A percentile compares a stretch with the other conserved stretches of the same genome.
Conservation (phyloP, 2,797 vertebrate genomes). For the Siniperca obscura region DNA sequence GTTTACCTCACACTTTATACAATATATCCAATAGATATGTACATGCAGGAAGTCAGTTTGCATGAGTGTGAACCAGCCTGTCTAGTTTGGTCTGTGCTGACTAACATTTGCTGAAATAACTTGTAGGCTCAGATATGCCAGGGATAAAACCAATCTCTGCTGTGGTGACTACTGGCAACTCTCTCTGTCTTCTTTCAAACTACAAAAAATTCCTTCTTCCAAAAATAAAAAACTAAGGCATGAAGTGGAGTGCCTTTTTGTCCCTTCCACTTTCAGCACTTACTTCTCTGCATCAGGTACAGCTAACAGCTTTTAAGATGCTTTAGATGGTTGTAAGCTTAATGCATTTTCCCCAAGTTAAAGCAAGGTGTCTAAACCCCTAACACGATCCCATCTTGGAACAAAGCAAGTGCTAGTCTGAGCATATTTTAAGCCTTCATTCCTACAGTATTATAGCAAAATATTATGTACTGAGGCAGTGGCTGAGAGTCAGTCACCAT, state of each 20-base stretch:
- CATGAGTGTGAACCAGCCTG: background rate
- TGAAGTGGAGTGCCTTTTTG: background rate
- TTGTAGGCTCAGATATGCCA: background rate
- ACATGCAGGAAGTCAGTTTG: background rate
- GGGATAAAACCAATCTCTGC: constrained; percentile 28
- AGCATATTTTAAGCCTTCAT: background rate
- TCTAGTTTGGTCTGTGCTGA: constrained; percentile 28
- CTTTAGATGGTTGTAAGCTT: background rate
- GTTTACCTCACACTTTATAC: background rate
- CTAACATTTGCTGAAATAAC: constrained; percentile 35
- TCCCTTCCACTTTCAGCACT: background rate
- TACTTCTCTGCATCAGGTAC: constrained; percentile 12
- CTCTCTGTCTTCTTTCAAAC: background rate
- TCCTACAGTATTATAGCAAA: background rate
- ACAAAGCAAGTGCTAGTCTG: background rate
- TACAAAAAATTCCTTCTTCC: background rate
- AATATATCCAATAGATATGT: background rate
- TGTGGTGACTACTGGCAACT: constrained; percentile 32
- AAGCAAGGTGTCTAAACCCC: background rate
- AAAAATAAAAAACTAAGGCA: constrained; percentile 3
- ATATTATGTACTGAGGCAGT: background rate
- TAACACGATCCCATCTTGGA: too few species aligned
- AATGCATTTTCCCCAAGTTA: background rate
- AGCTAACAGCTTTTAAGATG: constrained; percentile 20
- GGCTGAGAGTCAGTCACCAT: background rate